These are phyloP conservation scores for Melopsittacus undulatus DNA, from an alignment of 2,797 vertebrate genomes.

Conservation along the genomic window DNA sequence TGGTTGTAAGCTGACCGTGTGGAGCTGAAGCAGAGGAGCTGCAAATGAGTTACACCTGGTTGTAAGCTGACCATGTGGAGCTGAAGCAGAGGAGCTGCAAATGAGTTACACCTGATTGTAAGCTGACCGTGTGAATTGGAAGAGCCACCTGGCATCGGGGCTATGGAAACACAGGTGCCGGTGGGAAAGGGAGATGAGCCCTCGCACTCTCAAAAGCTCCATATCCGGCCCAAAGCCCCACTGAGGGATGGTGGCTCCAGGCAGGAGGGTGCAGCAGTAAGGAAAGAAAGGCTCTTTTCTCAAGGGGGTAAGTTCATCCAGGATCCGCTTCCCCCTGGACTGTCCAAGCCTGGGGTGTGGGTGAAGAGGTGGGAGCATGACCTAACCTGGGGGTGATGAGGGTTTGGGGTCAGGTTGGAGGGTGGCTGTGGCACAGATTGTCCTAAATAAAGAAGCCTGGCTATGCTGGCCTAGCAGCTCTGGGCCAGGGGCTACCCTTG, in stretches of 20 bases:
- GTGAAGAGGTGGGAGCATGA: not conserved
- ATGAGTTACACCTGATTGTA: not conserved
- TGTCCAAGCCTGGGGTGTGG: not conserved
- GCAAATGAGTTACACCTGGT: not conserved
- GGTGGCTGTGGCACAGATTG: not conserved
- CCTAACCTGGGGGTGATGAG: not conserved
- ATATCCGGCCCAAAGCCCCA: accelerated
- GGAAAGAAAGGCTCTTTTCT: not conserved
- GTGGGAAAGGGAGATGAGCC: accelerated
- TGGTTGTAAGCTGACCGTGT: not conserved
- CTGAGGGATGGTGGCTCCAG: accelerated
- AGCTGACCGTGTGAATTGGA: not conserved
- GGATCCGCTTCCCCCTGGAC: accelerated
- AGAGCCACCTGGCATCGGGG: not conserved
- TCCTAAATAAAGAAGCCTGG: not conserved
- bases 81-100: not conserved
- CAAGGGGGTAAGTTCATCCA: not conserved
- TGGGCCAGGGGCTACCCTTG: not conserved
- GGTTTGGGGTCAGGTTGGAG: not conserved
- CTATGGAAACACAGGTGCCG: not conserved
- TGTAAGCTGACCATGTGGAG: not conserved
- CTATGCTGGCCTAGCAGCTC: not conserved
- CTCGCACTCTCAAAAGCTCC: accelerated
- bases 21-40: not conserved
- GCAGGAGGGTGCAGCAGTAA: not conserved